These are phyloP conservation scores for Diachasmimorpha longicaudata DNA, from an alignment of 1,140 invertebrate species.

Conservation along the genomic window DNA sequence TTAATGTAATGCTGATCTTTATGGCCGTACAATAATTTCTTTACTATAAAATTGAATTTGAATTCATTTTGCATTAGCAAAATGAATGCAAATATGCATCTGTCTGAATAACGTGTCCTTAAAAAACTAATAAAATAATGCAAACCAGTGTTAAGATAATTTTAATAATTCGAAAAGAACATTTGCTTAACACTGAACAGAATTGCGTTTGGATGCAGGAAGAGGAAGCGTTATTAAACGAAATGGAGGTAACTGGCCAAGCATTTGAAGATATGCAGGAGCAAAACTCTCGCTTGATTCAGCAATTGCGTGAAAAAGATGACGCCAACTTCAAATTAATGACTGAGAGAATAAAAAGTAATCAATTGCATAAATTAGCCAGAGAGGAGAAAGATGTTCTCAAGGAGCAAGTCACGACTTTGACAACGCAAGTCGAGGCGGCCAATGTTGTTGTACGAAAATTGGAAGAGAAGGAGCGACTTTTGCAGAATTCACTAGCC, in stretches of 20 bases:
- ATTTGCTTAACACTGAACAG: constrained; percentile 59
- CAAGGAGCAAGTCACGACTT: constrained; percentile 86
- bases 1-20: no score
- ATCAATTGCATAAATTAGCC: constrained; percentile 93
- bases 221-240: constrained; percentile 95
- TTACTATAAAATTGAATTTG: no score
- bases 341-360: constrained; percentile 97
- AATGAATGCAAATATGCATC: no score
- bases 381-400: constrained; percentile 92
- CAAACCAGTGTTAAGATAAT: background rate
- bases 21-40: no score
- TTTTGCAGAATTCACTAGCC: constrained; percentile 89
- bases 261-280: constrained; percentile 99
- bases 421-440: constrained; percentile 92
- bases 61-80: no score
- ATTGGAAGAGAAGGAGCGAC: constrained; percentile 95
- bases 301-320: constrained; percentile 96
- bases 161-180: constrained; percentile 44
- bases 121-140: background rate
- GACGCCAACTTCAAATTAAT: constrained; percentile 99
- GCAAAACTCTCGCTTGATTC: constrained; percentile 94
- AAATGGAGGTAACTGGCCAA: constrained; percentile 99
- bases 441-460: constrained; percentile 94
- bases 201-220: constrained; percentile 71
- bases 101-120: background rate